These are phyloP conservation scores for Camelus dromedarius DNA, from an alignment of 2,113 vertebrate species.

Conservation along the genomic window DNA sequence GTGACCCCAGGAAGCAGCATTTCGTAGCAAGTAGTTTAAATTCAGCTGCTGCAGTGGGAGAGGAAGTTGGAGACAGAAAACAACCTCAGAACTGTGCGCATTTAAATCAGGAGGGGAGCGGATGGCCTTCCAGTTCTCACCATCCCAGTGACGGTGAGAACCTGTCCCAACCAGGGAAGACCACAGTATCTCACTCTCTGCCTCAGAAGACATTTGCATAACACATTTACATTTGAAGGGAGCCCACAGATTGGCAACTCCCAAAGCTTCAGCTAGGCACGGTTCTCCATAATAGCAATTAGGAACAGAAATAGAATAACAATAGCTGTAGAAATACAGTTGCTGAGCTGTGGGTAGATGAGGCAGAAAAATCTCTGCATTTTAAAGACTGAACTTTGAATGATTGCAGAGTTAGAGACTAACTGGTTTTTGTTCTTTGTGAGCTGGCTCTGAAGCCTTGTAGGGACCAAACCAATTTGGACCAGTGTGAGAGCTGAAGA, in stretches of 20 bases:
- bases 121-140: neutral
- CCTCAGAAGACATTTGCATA: conserved; percentile 71
- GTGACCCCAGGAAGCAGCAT: neutral
- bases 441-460: neutral
- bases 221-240: conserved; percentile 82
- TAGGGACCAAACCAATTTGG: neutral
- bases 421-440: conserved; percentile 64
- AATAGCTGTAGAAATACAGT: conserved; percentile 69
- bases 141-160: neutral
- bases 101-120: neutral
- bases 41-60: conserved; percentile 62
- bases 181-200: neutral
- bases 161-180: neutral
- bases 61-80: conserved; percentile 68
- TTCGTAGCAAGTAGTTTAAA: conserved; percentile 49
- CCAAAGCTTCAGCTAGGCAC: neutral
- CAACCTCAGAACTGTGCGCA: neutral
- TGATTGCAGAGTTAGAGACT: conserved; percentile 42
- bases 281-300: conserved; percentile 74
- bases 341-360: conserved; percentile 74
- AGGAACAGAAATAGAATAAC: conserved; percentile 73
- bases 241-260: conserved; percentile 58
- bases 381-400: conserved; percentile 64
- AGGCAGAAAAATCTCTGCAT: conserved; percentile 66
- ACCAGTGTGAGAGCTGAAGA: neutral